Conservation (phyloP, 1,140 invertebrate genomes). For the Asobara japonica region DNA sequence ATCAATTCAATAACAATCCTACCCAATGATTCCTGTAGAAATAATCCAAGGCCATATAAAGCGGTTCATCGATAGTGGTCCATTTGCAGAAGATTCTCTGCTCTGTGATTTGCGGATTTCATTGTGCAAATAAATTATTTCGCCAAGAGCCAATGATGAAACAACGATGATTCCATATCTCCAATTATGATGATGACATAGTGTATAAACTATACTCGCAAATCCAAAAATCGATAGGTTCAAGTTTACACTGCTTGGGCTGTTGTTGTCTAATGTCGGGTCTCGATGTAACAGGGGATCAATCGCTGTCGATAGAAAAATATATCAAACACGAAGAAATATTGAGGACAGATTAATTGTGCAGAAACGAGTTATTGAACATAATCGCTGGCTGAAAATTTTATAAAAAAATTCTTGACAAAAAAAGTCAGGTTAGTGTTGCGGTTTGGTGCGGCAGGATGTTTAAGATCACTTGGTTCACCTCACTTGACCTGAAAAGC, state of each 20-base stretch:
- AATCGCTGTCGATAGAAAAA: conserved; percentile 33
- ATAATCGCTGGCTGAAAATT: too few species aligned
- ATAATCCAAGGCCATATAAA: conserved; percentile 24
- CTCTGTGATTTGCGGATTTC: background rate
- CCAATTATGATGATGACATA: conserved; percentile 37
- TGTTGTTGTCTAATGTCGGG: conserved; percentile 31
- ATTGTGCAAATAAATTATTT: conserved; percentile 3
- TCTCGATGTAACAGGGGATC: conserved; percentile 42
- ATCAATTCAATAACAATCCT: too few species aligned
- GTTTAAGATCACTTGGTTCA: too few species aligned
- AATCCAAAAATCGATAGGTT: conserved; percentile 32
- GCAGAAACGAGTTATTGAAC: background rate
- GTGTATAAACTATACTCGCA: conserved; percentile 38
- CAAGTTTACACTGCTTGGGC: conserved; percentile 32
- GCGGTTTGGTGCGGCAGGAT: too few species aligned
- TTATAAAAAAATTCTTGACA: background rate
- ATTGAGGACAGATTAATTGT: background rate
- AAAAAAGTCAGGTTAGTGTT: background rate
- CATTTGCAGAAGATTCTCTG: background rate
- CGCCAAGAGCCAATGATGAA: conserved; percentile 21
- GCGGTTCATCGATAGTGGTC: background rate
- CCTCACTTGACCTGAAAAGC: background rate
- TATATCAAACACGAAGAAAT: background rate
- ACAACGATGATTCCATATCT: conserved; percentile 32
- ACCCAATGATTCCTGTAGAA: conserved; percentile 35